Conservation (phyloP, 2,113 vertebrate species). For the Engystomops pustulosus region DNA sequence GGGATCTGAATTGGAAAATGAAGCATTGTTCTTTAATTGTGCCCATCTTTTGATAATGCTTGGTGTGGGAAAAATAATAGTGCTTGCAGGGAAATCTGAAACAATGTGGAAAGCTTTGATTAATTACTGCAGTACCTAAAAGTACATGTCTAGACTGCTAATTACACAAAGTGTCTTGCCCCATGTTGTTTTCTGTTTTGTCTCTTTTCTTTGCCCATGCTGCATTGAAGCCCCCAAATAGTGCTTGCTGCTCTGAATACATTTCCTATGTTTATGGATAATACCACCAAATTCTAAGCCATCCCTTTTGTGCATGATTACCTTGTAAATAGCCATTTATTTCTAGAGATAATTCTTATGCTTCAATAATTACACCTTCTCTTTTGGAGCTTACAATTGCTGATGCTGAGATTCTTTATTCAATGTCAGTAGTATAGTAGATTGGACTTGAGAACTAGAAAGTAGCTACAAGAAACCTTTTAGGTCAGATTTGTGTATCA, state of each 20-base stretch:
- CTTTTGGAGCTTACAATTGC: not conserved
- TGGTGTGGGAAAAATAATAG: slow-evolving; percentile 48
- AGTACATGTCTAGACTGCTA: slow-evolving; percentile 61
- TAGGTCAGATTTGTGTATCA: not conserved
- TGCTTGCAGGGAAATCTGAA: slow-evolving; percentile 14
- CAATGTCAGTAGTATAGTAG: not conserved
- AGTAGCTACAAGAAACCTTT: not conserved
- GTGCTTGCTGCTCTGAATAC: slow-evolving; percentile 63
- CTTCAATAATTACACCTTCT: not conserved
- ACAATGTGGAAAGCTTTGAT: slow-evolving; percentile 37
- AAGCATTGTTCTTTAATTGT: slow-evolving; percentile 40
- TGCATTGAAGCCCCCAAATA: slow-evolving; percentile 63
- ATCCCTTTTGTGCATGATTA: not conserved
- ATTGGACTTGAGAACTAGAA: not conserved
- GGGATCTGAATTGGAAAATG: slow-evolving; percentile 24
- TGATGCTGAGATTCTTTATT: slow-evolving; percentile 31
- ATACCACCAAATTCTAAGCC: not conserved
- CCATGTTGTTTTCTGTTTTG: slow-evolving; percentile 63
- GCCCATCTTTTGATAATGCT: slow-evolving; percentile 32
- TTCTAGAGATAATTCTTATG: not conserved
- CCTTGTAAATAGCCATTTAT: slow-evolving; percentile 13
- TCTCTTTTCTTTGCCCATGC: slow-evolving; percentile 61
- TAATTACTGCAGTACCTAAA: slow-evolving; percentile 61
- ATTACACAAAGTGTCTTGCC: slow-evolving; percentile 27
- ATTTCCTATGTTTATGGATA: slow-evolving; percentile 50